Conservation (phyloP, 2,113 vertebrate genomes). For the Mirounga angustirostris region DNA sequence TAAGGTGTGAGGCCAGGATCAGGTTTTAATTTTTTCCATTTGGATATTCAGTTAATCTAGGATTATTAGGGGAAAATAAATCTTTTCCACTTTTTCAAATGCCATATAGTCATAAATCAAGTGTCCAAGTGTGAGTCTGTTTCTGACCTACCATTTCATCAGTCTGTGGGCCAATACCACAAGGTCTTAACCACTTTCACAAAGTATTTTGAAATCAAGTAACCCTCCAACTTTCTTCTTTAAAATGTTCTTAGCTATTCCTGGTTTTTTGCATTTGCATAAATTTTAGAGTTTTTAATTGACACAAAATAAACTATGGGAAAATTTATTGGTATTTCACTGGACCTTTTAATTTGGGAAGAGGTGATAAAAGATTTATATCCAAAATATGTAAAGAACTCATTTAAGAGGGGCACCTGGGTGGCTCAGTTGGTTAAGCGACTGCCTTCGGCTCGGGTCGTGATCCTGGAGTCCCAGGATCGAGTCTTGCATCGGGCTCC, state of each 20-base stretch:
- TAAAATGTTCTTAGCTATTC: neutral
- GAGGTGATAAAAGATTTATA: neutral
- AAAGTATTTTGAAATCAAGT: neutral
- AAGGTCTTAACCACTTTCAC: neutral
- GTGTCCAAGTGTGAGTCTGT: neutral
- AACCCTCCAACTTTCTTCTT: neutral
- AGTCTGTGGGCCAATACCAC: neutral
- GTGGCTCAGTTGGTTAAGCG: too few species aligned
- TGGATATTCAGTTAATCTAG: neutral
- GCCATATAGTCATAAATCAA: neutral
- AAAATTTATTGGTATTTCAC: neutral
- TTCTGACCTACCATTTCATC: neutral
- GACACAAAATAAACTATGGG: neutral
- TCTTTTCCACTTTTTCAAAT: neutral
- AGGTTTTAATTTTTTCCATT: neutral
- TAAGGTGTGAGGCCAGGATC: neutral
- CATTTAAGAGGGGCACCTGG: neutral
- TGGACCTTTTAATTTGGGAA: neutral
- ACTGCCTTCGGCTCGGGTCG: too few species aligned
- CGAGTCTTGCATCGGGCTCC: too few species aligned
- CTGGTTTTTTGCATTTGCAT: neutral
- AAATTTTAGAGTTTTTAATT: neutral
- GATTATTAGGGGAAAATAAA: neutral
- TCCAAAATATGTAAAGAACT: neutral
- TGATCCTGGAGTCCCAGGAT: too few species aligned